A percentile compares a stretch with the other conserved stretches of the same genome.
These are phyloP conservation scores for Melipona bicolor DNA, from an alignment of 2,888 invertebrate genomes.

Conservation along the genomic window DNA sequence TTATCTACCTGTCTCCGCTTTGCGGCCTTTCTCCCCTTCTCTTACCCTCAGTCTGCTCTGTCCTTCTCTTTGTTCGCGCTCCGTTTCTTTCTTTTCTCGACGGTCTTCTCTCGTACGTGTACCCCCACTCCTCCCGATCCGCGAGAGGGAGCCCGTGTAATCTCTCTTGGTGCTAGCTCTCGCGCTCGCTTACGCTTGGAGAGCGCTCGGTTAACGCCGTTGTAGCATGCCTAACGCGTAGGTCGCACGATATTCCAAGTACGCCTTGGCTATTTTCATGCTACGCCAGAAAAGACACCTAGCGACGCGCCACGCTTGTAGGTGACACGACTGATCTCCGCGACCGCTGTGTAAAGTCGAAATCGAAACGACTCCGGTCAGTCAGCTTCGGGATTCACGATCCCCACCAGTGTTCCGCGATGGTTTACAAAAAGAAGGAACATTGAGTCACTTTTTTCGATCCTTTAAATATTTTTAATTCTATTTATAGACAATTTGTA, in stretches of 20 bases:
- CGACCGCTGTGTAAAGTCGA: slow-evolving; percentile 59
- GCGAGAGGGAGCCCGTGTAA: slow-evolving; percentile 34
- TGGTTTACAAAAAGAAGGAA: neutral
- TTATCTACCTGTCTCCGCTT: slow-evolving; percentile 52
- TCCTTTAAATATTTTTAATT: neutral
- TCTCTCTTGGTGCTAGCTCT: slow-evolving; percentile 48
- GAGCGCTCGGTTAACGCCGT: slow-evolving; percentile 58
- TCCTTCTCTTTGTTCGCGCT: slow-evolving; percentile 24
- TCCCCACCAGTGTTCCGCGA: no score
- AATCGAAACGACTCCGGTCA: slow-evolving; percentile 37
- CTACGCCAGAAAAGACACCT: slow-evolving; percentile 72
- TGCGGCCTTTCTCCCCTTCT: slow-evolving; percentile 25
- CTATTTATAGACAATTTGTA: neutral
- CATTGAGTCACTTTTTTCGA: neutral
- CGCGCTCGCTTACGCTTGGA: slow-evolving; percentile 26
- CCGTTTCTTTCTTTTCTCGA: slow-evolving; percentile 38
- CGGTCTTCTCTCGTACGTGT: slow-evolving; percentile 44
- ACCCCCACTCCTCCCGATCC: neutral
- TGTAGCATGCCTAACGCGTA: slow-evolving; percentile 76
- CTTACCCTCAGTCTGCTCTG: neutral
- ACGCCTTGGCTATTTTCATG: slow-evolving; percentile 77
- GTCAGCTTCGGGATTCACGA: no score
- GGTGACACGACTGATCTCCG: slow-evolving; percentile 44
- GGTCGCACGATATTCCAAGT: slow-evolving; percentile 77
- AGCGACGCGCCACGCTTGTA: slow-evolving; percentile 56